Evolutionary conservation across 1,140 invertebrate genomes (phyloP).

Genomic region (Maconellicoccus hirsutus): DNA sequence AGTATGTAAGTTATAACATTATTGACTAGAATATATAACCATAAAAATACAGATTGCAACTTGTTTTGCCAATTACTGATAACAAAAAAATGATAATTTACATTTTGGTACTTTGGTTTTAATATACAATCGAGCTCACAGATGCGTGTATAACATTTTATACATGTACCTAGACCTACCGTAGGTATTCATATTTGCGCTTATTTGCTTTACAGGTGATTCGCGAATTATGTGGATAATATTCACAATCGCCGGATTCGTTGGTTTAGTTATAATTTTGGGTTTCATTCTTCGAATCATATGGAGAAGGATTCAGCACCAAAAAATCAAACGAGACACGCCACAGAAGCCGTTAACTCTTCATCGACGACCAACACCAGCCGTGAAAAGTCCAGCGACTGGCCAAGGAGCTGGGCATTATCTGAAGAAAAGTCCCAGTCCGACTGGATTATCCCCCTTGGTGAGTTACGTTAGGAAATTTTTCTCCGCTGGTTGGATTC

Average conservation of each 20-base stretch:
- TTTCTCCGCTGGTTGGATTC: background rate
- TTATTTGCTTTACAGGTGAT: background rate
- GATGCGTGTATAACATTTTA: background rate
- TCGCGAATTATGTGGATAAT: constrained; percentile 48
- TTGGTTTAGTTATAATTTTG: constrained; percentile 44
- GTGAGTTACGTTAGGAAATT: too few species aligned
- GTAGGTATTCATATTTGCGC: background rate
- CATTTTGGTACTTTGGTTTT: too few species aligned
- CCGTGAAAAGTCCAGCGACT: constrained; percentile 51
- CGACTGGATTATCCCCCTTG: constrained; percentile 47
- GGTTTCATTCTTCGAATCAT: constrained; percentile 47
- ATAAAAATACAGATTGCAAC: too few species aligned
- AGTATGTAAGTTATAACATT: too few species aligned
- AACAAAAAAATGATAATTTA: background rate
- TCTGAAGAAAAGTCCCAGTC: constrained; percentile 76
- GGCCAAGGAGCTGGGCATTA: constrained; percentile 45
- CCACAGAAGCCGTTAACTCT: constrained; percentile 42
- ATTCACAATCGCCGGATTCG: constrained; percentile 43
- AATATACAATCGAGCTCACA: background rate
- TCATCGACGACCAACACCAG: constrained; percentile 45
- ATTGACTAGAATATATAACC: background rate
- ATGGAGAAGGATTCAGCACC: constrained; percentile 32
- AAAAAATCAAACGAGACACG: constrained; percentile 34
- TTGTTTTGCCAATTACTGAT: background rate
- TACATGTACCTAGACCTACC: too few species aligned